Percentiles rank a stretch among this genome's conserved stretches.
Evolutionary conservation across 2,888 invertebrate species (phyloP).

Genomic region (Drosophila glabriapex): DNA sequence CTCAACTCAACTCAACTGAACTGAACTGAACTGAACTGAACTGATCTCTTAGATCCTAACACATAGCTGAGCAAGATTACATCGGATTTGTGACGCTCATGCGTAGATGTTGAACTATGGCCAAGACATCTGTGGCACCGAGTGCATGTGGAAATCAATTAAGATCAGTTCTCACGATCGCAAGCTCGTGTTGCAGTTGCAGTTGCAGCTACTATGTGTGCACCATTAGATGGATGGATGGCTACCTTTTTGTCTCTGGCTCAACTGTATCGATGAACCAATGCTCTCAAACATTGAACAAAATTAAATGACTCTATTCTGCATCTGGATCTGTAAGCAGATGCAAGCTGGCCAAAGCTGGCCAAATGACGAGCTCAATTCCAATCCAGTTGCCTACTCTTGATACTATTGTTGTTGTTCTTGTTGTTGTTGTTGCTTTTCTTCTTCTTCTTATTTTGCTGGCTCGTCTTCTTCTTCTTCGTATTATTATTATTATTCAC

Average conservation of each 20-base stretch:
- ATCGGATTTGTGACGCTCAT: constrained; percentile 64
- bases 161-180: constrained; percentile 85
- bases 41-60: constrained; percentile 8
- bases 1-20: neutral
- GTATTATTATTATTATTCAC: neutral
- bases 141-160: constrained; percentile 85
- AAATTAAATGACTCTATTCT: constrained; percentile 3
- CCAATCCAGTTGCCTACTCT: neutral
- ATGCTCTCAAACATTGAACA: constrained; percentile 16
- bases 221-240: neutral
- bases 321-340: neutral
- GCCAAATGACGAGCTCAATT: neutral
- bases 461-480: neutral
- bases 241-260: neutral
- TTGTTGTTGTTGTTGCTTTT: neutral
- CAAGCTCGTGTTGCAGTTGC: constrained; percentile 28
- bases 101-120: constrained; percentile 64
- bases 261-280: constrained; percentile 1
- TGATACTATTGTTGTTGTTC: neutral
- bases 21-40: neutral
- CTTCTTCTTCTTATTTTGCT: neutral
- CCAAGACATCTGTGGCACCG: constrained; percentile 70
- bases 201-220: constrained; percentile 1
- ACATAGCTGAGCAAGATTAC: constrained; percentile 32
- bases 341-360: neutral